Conservation (phyloP, 2,113 vertebrate species). For the Salvator merianae region DNA sequence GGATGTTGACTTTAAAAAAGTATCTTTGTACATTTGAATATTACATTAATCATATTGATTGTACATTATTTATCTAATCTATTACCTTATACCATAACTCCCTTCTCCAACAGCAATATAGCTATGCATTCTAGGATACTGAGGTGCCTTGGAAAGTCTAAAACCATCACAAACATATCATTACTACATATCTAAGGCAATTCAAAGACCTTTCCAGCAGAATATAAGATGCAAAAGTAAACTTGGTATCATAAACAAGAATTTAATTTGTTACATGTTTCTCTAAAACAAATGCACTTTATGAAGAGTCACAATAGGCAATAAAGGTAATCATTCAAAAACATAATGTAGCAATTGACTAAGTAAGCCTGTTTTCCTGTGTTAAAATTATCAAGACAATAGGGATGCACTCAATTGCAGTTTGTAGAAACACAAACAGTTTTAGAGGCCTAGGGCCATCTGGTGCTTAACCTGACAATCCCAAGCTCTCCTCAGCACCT, state of each 20-base stretch:
- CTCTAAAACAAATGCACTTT: not conserved
- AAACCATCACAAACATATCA: not conserved
- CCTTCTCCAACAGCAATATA: not conserved
- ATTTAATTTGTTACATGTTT: not conserved
- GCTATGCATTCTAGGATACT: not conserved
- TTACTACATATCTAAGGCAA: not conserved
- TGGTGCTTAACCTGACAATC: too few relatives aligned
- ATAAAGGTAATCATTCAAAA: not conserved
- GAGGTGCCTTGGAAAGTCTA: not conserved
- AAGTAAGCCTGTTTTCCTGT: too few relatives aligned
- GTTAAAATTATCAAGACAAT: too few relatives aligned
- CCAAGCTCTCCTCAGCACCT: too few relatives aligned
- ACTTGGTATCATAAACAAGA: not conserved
- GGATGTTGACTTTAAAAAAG: not conserved
- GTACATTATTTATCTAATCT: not conserved
- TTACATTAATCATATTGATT: not conserved
- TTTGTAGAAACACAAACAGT: too few relatives aligned
- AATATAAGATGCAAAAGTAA: not conserved
- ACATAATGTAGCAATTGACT: not conserved
- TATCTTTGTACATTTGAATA: not conserved
- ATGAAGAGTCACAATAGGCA: not conserved
- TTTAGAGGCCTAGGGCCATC: too few relatives aligned
- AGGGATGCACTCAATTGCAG: too few relatives aligned
- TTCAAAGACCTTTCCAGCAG: not conserved
- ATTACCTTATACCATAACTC: too few relatives aligned